phyloP scores from a whole-genome alignment of 2,113 vertebrate genomes.

The Odontophorus gujanensis region DNA sequence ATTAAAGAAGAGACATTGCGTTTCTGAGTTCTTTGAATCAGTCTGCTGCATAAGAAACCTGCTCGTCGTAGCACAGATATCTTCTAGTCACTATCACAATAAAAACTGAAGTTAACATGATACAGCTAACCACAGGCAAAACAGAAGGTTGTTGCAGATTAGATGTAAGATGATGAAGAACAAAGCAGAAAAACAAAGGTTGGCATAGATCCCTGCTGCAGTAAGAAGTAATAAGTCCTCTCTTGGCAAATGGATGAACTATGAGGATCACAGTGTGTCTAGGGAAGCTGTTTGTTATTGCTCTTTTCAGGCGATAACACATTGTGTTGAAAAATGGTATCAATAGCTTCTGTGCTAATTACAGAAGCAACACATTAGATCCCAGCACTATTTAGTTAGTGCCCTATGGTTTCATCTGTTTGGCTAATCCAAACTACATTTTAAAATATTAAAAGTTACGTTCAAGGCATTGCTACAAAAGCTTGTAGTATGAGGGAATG shows the following conservation, averaged over 20 bases:
- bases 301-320: neutral
- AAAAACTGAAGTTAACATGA: neutral
- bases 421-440: neutral
- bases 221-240: neutral
- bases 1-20: neutral
- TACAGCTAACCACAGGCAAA: neutral
- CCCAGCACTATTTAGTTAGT: neutral
- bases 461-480: neutral
- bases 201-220: neutral
- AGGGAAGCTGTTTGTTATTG: neutral
- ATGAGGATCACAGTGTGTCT: neutral
- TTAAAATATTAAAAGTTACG: neutral
- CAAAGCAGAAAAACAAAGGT: neutral
- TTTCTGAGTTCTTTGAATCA: neutral
- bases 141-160: neutral
- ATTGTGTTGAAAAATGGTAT: neutral
- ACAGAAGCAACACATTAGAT: neutral
- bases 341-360: neutral
- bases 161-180: neutral
- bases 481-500: neutral
- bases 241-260: neutral
- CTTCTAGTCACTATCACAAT: neutral
- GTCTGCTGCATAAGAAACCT: neutral
- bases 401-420: neutral
- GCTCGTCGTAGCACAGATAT: neutral